A percentile compares a stretch with the other conserved stretches of the same genome.
These are phyloP conservation scores for Bathynomus jamesi DNA, from an alignment of 1,140 invertebrate species.

Conservation along the genomic window DNA sequence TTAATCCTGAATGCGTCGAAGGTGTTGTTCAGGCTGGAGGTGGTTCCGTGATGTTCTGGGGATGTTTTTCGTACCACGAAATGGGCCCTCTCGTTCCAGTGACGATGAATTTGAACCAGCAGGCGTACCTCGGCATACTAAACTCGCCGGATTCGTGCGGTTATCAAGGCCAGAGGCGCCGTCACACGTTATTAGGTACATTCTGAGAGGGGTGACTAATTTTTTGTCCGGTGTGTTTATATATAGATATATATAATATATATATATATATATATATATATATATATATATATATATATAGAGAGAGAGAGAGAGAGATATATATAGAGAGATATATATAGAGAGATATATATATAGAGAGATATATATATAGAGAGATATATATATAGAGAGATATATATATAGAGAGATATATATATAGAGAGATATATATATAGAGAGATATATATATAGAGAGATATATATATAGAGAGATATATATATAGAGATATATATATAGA, in stretches of 20 bases:
- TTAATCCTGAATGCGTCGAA: too few species aligned
- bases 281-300: conserved; percentile 13
- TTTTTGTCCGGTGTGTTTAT: background rate
- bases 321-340: conserved; percentile 11
- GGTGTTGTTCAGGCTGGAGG: too few species aligned
- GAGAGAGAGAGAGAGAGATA: conserved; percentile 6
- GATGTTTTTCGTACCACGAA: too few species aligned
- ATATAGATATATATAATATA: conserved; percentile 5
- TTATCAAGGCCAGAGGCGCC: too few species aligned
- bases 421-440: conserved; percentile 1
- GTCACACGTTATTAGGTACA: background rate
- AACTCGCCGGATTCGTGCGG: too few species aligned
- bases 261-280: conserved; percentile 8
- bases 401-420: conserved; percentile 8
- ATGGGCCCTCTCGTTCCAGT: too few species aligned
- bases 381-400: conserved; percentile 13
- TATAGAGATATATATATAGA: conserved; percentile 11
- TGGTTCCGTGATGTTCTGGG: too few species aligned
- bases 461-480: conserved; percentile 13
- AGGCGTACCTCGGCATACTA: too few species aligned
- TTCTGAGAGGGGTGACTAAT: background rate
- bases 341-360: conserved; percentile 37
- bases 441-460: conserved; percentile 4
- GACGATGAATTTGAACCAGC: too few species aligned
- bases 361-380: conserved; percentile 10